phyloP scores from a whole-genome alignment of 2,888 invertebrate genomes.

The Pherbina coryleti region DNA sequence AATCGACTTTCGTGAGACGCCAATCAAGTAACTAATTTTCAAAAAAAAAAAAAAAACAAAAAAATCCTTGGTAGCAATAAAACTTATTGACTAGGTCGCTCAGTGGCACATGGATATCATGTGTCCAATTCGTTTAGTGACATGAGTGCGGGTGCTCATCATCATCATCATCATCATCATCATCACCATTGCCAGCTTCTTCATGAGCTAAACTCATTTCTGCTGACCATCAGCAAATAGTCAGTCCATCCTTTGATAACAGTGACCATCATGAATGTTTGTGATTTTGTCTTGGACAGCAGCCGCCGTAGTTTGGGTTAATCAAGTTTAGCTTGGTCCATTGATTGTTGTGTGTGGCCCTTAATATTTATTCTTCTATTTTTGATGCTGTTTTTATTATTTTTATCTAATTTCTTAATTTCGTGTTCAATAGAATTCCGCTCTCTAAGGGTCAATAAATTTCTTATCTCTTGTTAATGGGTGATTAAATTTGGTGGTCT shows the following conservation, averaged over 20 bases:
- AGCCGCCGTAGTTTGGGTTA: neutral
- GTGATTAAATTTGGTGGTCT: too few species aligned
- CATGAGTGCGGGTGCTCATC: constrained; percentile 24
- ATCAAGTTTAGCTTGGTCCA: constrained; percentile 17
- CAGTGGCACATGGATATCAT: constrained; percentile 51
- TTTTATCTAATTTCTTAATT: constrained; percentile 62
- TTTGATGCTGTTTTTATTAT: constrained; percentile 48
- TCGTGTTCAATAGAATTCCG: constrained; percentile 18
- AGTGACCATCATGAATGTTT: constrained; percentile 15
- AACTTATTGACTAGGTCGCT: constrained; percentile 19
- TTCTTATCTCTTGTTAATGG: neutral
- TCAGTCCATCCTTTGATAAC: neutral
- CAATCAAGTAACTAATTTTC: constrained; percentile 52
- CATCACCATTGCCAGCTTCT: constrained; percentile 45
- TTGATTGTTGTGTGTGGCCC: constrained; percentile 49
- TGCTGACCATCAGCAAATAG: constrained; percentile 18
- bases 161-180: constrained; percentile 52
- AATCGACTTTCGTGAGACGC: constrained; percentile 18
- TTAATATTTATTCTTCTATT: constrained; percentile 56
- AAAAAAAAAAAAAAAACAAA: neutral
- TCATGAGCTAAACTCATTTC: constrained; percentile 51
- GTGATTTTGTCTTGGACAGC: neutral
- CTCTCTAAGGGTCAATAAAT: neutral
- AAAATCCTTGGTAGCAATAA: neutral
- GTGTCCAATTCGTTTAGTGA: constrained; percentile 36